Conservation (phyloP, 2,888 invertebrate species). For the Eupelmus urozonus region DNA sequence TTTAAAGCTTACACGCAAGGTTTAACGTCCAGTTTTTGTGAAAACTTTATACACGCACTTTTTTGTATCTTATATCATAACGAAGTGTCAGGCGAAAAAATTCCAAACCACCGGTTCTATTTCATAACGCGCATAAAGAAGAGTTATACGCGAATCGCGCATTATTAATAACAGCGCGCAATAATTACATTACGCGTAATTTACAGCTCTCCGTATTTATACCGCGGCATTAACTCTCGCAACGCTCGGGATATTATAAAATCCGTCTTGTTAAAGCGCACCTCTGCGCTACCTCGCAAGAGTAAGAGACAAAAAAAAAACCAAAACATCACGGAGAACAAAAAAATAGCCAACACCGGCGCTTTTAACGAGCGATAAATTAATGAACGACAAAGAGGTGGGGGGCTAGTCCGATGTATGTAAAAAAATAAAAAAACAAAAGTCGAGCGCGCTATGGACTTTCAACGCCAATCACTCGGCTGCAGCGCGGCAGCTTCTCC, state of each 20-base stretch:
- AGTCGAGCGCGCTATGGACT: too few relatives aligned
- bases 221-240: conserved; percentile 17
- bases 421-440: conserved; percentile 18
- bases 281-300: not conserved
- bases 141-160: not conserved
- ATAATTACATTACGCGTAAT: conserved; percentile 47
- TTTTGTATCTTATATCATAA: too few relatives aligned
- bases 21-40: too few relatives aligned
- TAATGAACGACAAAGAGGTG: conserved; percentile 43
- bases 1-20: too few relatives aligned
- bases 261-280: conserved; percentile 28
- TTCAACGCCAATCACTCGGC: conserved; percentile 49
- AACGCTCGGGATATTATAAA: conserved; percentile 30
- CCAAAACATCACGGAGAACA: not conserved
- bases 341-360: not conserved
- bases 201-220: conserved; percentile 26
- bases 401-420: too few relatives aligned
- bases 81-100: not conserved
- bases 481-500: too few relatives aligned
- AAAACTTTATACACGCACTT: too few relatives aligned
- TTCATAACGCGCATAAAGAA: conserved; percentile 2
- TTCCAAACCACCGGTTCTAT: not conserved
- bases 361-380: conserved; percentile 53
- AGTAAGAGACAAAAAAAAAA: not conserved
- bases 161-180: conserved; percentile 22